These are phyloP conservation scores for Setophaga kirtlandii DNA, from an alignment of 2,113 vertebrate species.

Conservation along the genomic window DNA sequence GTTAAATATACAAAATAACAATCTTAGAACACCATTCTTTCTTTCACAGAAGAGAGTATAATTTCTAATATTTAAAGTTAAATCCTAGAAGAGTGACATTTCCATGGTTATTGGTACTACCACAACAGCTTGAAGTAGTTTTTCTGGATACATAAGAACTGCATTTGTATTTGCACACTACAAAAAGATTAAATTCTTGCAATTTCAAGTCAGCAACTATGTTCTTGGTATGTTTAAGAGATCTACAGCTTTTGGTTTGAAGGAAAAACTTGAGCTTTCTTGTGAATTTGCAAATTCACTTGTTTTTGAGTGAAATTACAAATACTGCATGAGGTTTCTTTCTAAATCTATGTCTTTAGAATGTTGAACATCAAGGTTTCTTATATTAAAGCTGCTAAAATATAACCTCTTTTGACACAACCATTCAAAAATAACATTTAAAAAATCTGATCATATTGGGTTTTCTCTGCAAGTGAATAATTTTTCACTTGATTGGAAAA, in stretches of 20 bases:
- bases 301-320: background rate
- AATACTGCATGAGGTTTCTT: background rate
- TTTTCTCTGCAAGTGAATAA: background rate
- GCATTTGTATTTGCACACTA: background rate
- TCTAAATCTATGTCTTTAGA: background rate
- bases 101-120: background rate
- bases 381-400: background rate
- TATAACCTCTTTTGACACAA: background rate
- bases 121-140: background rate
- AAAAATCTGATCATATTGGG: rapidly evolving
- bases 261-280: background rate
- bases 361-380: background rate
- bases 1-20: background rate
- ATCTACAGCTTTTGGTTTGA: background rate
- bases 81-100: background rate
- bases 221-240: background rate
- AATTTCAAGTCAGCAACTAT: background rate
- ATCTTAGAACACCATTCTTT: background rate
- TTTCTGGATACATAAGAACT: background rate
- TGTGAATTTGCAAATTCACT: background rate
- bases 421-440: background rate
- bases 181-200: background rate
- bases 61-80: background rate
- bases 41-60: background rate
- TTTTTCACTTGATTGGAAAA: background rate